phyloP scores from a whole-genome alignment of 1,140 invertebrate species.

The Zaprionus taronus region DNA sequence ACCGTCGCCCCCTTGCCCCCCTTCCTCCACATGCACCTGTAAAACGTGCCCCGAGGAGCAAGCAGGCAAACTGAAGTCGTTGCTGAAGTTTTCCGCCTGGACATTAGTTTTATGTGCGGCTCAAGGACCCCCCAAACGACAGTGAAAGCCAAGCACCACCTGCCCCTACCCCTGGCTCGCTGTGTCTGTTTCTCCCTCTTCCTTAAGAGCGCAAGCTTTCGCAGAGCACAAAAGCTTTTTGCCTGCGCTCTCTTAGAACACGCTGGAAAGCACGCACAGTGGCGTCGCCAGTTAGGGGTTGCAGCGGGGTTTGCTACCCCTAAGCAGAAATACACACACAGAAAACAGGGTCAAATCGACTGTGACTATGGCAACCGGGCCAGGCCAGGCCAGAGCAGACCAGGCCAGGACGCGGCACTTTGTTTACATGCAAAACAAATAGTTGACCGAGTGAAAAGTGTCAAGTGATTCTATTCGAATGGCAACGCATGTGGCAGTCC shows the following conservation, averaged over 20 bases:
- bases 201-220: slow-evolving; percentile 31
- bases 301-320: slow-evolving; percentile 22
- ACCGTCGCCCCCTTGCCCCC: background rate
- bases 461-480: slow-evolving; percentile 26
- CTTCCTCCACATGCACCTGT: background rate
- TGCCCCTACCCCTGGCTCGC: background rate
- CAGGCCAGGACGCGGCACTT: background rate
- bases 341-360: slow-evolving; percentile 25
- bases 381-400: background rate
- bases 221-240: slow-evolving; percentile 12
- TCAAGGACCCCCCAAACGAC: slow-evolving; percentile 46
- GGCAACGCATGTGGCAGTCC: slow-evolving; percentile 29
- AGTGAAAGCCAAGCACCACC: slow-evolving; percentile 20
- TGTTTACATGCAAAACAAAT: slow-evolving; percentile 23
- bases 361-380: slow-evolving; percentile 17
- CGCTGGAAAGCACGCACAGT: slow-evolving; percentile 42
- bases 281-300: slow-evolving; percentile 19
- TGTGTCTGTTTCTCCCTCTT: background rate
- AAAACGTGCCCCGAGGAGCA: slow-evolving; percentile 28
- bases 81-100: slow-evolving; percentile 43
- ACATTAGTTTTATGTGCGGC: slow-evolving; percentile 56
- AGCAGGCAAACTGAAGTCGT: slow-evolving; percentile 16
- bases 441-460: slow-evolving; percentile 44
- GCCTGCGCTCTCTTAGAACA: slow-evolving; percentile 14
- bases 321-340: background rate